Base-by-base conservation (phyloP, 2,888 invertebrate species). In the Perizoma affinitatum region DNA sequence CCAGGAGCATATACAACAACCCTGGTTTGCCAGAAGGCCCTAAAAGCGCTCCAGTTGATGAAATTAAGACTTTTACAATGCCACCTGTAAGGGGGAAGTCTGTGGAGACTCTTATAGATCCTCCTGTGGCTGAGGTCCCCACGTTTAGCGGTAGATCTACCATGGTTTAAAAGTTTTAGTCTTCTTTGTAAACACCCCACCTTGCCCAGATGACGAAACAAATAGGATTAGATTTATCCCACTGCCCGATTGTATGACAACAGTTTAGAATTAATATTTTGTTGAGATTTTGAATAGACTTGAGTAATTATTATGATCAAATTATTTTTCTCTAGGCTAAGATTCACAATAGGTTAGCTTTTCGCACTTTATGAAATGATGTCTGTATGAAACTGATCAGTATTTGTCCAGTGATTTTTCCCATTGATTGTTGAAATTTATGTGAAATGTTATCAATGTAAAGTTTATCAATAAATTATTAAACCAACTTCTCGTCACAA, bases 101-200 rank as follows among this genome's bases (percentile, higher is more conserved):
- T 49, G 73, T 87, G 48, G 92, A 92, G 72, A 92, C 90, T 8
- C 78, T 92, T 7, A 89, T 90, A 58, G 90, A 91, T 57, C 90
- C 91, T 53, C 90, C 92, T 4, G 68, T 67, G 4, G 66, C 76
- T 11, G 90, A 91, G 72, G 71, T 84, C 34, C 87, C 87, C 7
- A 88, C 85, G 36, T 86, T 87, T 65, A 91, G 90, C 66, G 79
- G 89, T 72, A 82, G 86, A 64, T 92, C 93, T 43, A 93, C 93
- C 33, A 93, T 93, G 93, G 93, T 93, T 56, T 92, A 80, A 40
- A 9, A 72, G 11, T 44, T 44, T 22, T 47, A 11, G 49, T 54
- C 22, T 10, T 51, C 35, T 41, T 44, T 44, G 43, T 50, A 42
- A 33, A 48, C 53, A 48, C 50, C 70, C 68, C 70, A 68, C 70